Base-by-base conservation (phyloP, 2,888 invertebrate genomes). In the Exocentrus adspersus region DNA sequence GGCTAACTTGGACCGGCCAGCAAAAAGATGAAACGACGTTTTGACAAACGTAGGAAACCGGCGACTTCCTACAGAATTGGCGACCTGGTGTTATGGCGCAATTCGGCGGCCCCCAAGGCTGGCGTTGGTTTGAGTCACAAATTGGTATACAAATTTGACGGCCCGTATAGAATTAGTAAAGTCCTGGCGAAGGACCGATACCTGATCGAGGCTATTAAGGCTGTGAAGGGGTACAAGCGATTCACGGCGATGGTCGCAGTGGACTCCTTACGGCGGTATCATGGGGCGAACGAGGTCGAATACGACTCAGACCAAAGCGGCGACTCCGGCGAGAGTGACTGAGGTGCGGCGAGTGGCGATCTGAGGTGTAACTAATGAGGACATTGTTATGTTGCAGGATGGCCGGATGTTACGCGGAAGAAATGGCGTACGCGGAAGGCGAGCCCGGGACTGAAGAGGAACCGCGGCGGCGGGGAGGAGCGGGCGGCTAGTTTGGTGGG, bases 251-350 rank as follows among this genome's bases (percentile, higher is more conserved):
- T 20, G 12, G 46, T 20, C 3, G 46, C 20, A 3, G 46, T 19
- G 10, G 46, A 46, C n/a, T 17, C 20, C 19, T 9, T 46, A 5
- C 17, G 46, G 46, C 46, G 46, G 10, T 46, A 46, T 46, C 46
- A 46, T 19, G 21, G 46, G 2, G 46, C 16, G 9, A 42, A 42
- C 16, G 16, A 42, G 12, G 17, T 42, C 9, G 46, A 20, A 9
- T 46, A 30, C n/a, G 30, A 30, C 9, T 30, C 30, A 1, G 30
- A 7, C 7, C 10, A 30, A 7, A 9, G 7, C 7, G 30, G 5
- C 30, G 30, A 9, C 9, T n/a, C 10, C n/a, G 30, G 30, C 30
- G 30, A 30, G 30, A 28, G 28, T 28, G 7, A 28, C 28, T 30
- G 30, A 30, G n/a, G 30, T 30, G 2, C n/a, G 30, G 30, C 9